These are phyloP conservation scores for Dendronephthya gigantea DNA, from an alignment of 64 coral and sea anemone species.

Conservation along the genomic window DNA sequence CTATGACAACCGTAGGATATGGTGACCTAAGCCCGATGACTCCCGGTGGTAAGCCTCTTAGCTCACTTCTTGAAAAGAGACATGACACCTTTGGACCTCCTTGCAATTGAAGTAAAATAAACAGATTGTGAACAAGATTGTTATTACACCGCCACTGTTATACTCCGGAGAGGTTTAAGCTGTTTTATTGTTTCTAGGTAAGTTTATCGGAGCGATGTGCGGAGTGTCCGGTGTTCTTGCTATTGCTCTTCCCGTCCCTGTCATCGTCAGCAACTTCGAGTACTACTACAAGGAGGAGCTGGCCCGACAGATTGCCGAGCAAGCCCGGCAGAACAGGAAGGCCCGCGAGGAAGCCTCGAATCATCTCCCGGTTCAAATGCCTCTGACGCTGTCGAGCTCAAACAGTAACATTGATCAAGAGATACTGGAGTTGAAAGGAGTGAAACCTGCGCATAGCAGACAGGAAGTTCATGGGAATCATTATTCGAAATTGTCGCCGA, in stretches of 20 bases:
- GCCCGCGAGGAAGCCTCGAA: neutral
- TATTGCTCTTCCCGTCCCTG: neutral
- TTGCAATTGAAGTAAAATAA: too few species aligned
- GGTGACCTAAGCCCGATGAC: conserved; percentile 60
- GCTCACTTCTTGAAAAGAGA: neutral
- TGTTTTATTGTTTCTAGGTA: too few species aligned
- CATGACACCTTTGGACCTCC: too few species aligned
- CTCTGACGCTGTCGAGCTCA: neutral
- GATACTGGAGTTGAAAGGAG: neutral
- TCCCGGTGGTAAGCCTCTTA: neutral
- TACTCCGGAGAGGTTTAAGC: too few species aligned
- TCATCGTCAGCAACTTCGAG: neutral
- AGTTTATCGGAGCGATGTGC: neutral
- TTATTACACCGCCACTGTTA: too few species aligned
- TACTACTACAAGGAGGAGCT: conserved; percentile 10
- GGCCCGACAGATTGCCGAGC: neutral
- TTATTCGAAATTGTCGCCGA: neutral
- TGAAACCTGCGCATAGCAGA: neutral
- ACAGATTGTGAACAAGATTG: too few species aligned
- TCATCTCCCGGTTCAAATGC: neutral
- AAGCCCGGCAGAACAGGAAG: neutral
- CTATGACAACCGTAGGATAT: conserved; percentile 97
- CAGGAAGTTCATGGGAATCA: neutral
- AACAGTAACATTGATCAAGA: neutral
- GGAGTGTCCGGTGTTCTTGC: neutral